These are phyloP conservation scores for Phainopepla nitens DNA, from an alignment of 2,113 vertebrate species.

Conservation along the genomic window DNA sequence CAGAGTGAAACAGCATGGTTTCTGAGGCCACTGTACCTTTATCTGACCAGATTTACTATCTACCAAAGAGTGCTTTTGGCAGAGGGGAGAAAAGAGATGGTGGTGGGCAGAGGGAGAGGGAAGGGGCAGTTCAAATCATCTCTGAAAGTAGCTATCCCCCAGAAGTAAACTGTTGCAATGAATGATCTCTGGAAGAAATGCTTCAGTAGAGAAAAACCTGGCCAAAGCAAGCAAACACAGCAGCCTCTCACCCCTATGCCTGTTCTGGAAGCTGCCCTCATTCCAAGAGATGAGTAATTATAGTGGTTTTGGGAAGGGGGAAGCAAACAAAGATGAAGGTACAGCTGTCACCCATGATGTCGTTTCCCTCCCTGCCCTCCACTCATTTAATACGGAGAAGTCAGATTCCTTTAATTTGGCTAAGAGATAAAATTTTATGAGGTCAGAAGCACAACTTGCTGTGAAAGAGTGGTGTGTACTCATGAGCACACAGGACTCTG, in stretches of 20 bases:
- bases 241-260: background rate
- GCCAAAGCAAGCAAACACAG: constrained; percentile 7
- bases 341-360: background rate
- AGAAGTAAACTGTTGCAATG: background rate
- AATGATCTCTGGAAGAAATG: background rate
- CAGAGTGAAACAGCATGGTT: background rate
- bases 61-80: constrained; percentile 54
- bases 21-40: constrained; percentile 6
- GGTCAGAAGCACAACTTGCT: constrained; percentile 29
- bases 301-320: background rate
- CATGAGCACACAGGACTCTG: constrained; percentile 55
- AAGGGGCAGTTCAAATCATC: background rate
- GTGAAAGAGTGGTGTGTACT: constrained; percentile 30
- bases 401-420: background rate
- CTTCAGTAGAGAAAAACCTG: constrained; percentile 8
- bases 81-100: background rate
- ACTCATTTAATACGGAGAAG: background rate
- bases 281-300: background rate
- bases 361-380: background rate
- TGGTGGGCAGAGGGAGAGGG: background rate
- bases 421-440: background rate
- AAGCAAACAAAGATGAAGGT: background rate
- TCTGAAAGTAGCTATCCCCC: background rate
- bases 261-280: constrained; percentile 4
- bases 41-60: constrained; percentile 19